Evolutionary conservation across 2,113 vertebrate species (phyloP).

Genomic region (Tetraodon nigroviridis): DNA sequence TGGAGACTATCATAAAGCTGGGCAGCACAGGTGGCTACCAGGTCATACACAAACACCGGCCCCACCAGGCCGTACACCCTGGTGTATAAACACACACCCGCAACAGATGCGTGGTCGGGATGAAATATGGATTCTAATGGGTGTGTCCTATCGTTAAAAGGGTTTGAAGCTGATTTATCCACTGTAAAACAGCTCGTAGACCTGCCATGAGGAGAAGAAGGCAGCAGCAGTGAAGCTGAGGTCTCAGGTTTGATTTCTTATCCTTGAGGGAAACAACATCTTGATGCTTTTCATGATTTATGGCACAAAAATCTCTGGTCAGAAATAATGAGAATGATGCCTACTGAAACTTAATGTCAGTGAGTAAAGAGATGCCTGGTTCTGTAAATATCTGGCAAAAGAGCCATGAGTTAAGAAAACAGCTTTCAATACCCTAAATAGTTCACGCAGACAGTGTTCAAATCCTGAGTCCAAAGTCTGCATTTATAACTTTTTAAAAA

Average conservation of each 20-base stretch:
- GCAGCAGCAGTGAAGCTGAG: slow-evolving; percentile 35
- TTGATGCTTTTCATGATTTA: slow-evolving; percentile 62
- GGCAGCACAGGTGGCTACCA: slow-evolving; percentile 48
- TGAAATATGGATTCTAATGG: slow-evolving; percentile 72
- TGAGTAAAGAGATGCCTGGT: no score
- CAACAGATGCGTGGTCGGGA: slow-evolving; percentile 40
- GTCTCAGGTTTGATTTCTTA: slow-evolving; percentile 60
- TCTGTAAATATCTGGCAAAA: no score
- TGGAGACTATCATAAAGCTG: slow-evolving; percentile 66
- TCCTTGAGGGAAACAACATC: slow-evolving; percentile 51
- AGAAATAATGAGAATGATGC: neutral
- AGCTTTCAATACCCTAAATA: no score
- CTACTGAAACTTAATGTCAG: no score
- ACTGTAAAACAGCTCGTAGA: slow-evolving; percentile 58
- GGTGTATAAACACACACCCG: slow-evolving; percentile 39
- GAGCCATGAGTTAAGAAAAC: no score
- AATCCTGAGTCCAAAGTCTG: no score
- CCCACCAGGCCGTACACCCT: neutral
- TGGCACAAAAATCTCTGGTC: neutral
- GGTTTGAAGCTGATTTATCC: slow-evolving; percentile 67
- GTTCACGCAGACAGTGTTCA: no score
- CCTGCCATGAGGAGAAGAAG: slow-evolving; percentile 46
- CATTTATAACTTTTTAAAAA: no score
- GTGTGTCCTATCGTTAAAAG: slow-evolving; percentile 70
- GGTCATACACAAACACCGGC: slow-evolving; percentile 52